Evolutionary conservation across 2,797 vertebrate species (phyloP).

Genomic region (Zonotrichia albicollis): DNA sequence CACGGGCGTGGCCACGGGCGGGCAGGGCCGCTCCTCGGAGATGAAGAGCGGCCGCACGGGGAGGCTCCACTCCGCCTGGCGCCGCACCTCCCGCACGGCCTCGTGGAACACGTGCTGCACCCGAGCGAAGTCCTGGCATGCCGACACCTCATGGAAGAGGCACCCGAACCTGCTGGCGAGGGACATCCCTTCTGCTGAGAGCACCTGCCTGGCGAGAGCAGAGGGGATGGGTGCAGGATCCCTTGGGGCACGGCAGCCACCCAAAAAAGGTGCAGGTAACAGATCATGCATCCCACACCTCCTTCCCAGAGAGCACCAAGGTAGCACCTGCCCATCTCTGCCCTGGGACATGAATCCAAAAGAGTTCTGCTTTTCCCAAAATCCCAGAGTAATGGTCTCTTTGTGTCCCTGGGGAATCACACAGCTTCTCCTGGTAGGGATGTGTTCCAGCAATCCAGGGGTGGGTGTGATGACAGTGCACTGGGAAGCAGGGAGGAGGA

Average conservation of each 20-base stretch:
- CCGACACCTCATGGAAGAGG: conserved; percentile 88
- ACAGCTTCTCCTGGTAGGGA: not conserved
- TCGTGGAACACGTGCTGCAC: conserved; percentile 88
- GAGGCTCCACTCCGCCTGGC: conserved; percentile 61
- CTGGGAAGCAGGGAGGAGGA: not conserved
- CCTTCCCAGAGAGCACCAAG: not conserved
- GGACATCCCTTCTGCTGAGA: conserved; percentile 80
- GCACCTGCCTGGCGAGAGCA: conserved; percentile 83
- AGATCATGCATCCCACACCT: rapidly evolving
- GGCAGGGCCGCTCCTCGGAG: conserved; percentile 80
- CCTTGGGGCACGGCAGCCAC: not conserved
- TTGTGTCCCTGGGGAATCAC: not conserved
- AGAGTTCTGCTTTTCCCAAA: not conserved
- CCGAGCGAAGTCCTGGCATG: conserved; percentile 84
- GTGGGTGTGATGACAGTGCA: not conserved
- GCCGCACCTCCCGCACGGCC: conserved; percentile 82
- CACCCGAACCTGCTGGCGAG: conserved; percentile 83
- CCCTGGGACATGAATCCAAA: not conserved
- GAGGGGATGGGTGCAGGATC: not conserved
- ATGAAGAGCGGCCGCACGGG: conserved; percentile 78
- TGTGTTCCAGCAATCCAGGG: rapidly evolving
- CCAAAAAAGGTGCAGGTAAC: not conserved
- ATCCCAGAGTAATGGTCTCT: not conserved
- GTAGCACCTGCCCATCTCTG: not conserved
- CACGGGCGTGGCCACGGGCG: conserved; percentile 56